phyloP scores from a whole-genome alignment of 2,888 invertebrate genomes.

The Patella depressa region DNA sequence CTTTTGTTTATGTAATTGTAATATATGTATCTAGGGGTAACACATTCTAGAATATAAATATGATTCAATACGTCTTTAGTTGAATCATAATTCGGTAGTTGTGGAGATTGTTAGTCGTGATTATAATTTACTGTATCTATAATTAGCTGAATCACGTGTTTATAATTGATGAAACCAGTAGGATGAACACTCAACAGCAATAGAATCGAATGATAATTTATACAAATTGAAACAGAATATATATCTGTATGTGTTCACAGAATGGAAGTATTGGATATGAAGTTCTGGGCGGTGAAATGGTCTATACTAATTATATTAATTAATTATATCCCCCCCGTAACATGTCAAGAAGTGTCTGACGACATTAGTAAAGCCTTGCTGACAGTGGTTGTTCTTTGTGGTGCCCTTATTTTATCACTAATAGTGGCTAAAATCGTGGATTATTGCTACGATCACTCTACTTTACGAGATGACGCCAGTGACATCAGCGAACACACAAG shows the following conservation, averaged over 20 bases:
- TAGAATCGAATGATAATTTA: too few relatives aligned
- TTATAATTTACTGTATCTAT: too few relatives aligned
- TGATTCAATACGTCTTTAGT: too few relatives aligned
- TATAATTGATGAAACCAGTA: too few relatives aligned
- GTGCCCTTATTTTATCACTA: conserved; percentile 48
- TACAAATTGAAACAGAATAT: too few relatives aligned
- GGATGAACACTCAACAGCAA: too few relatives aligned
- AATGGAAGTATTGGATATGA: not conserved
- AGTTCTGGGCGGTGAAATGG: not conserved
- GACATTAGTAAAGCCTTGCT: conserved; percentile 35
- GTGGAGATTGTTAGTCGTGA: too few relatives aligned
- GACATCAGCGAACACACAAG: conserved; percentile 57
- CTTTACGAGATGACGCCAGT: conserved; percentile 53
- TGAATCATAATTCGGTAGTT: too few relatives aligned
- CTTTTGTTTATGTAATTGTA: too few relatives aligned
- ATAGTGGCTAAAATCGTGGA: conserved; percentile 55
- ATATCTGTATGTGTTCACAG: not conserved
- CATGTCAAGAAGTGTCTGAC: not conserved
- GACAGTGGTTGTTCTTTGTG: conserved; percentile 40
- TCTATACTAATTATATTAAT: not conserved
- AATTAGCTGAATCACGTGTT: too few relatives aligned
- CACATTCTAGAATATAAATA: too few relatives aligned
- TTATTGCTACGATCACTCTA: conserved; percentile 45
- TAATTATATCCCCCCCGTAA: not conserved
- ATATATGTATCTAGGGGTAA: too few relatives aligned